Percentiles rank a stretch among this genome's conserved stretches.
Conservation (phyloP, 2,888 invertebrate species). For the Andrena bucephala region DNA sequence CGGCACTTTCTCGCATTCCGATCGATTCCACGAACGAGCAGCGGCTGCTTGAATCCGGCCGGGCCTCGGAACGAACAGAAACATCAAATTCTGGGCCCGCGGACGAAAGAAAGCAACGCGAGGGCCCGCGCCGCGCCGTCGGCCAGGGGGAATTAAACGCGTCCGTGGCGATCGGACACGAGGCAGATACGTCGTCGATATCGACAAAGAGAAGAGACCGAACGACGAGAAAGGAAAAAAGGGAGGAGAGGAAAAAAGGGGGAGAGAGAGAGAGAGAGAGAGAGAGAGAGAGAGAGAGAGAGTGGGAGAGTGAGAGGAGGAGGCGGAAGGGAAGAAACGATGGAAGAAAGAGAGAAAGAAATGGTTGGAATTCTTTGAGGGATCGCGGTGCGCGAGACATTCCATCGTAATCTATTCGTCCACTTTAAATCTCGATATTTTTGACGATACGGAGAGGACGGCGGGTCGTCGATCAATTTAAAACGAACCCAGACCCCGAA, state of each 20-base stretch:
- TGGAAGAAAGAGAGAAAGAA: constrained; percentile 31
- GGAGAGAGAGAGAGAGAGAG: not conserved
- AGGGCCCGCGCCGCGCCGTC: not conserved
- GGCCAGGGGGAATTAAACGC: constrained; percentile 43
- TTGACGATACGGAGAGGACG: constrained; percentile 64
- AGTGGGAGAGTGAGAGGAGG: not conserved
- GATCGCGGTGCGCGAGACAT: constrained; percentile 56
- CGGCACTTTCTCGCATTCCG: constrained; percentile 29
- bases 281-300: not conserved
- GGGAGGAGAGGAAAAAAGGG: not conserved
- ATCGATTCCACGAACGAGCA: constrained; percentile 40
- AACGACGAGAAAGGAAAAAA: not conserved
- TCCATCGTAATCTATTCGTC: constrained; percentile 67
- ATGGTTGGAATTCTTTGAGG: constrained; percentile 61
- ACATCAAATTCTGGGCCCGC: constrained; percentile 42
- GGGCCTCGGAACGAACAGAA: constrained; percentile 40
- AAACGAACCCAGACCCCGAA: constrained; percentile 56
- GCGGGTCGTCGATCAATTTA: constrained; percentile 72
- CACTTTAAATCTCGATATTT: constrained; percentile 67
- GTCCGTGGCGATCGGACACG: constrained; percentile 54
- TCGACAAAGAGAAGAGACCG: constrained; percentile 21
- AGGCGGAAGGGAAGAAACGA: not conserved
- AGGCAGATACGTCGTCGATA: constrained; percentile 55
- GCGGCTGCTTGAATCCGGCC: constrained; percentile 4
- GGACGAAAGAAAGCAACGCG: constrained; percentile 28